Percentiles rank a stretch among this genome's conserved stretches.
These are phyloP conservation scores for Geophilus truncorum DNA, from an alignment of 2,888 invertebrate genomes.

Conservation along the genomic window DNA sequence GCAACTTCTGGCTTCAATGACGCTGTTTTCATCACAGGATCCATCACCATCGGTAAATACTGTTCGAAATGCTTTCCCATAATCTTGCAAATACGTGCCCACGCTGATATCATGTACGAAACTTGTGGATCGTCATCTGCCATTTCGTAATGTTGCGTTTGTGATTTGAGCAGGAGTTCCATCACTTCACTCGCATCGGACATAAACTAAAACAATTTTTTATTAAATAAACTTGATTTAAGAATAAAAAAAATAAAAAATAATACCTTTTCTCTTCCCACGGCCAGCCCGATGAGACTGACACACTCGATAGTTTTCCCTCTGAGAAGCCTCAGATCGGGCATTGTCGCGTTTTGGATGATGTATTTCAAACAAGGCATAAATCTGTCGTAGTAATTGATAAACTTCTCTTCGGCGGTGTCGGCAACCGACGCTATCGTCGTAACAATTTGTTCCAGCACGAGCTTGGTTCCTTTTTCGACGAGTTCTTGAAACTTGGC, in stretches of 20 bases:
- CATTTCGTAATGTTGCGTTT: constrained; percentile 69
- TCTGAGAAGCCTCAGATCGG: constrained; percentile 81
- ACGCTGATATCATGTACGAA: constrained; percentile 95
- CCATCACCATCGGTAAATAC: constrained; percentile 92
- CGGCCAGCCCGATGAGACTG: constrained; percentile 80
- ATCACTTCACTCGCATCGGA: constrained; percentile 91
- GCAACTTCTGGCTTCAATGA: constrained; percentile 91
- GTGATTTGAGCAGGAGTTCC: constrained; percentile 87
- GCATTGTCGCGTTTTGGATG: constrained; percentile 83
- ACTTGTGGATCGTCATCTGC: constrained; percentile 94
- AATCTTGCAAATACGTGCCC: constrained; percentile 98
- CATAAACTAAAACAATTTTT: constrained; percentile 63
- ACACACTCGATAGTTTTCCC: constrained; percentile 99
- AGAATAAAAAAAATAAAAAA: background rate
- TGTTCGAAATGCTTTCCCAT: constrained; percentile 79
- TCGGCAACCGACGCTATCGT: constrained; percentile 98
- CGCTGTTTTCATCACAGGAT: constrained; percentile 85
- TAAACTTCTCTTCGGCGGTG: constrained; percentile 94
- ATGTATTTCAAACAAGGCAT: constrained; percentile 94
- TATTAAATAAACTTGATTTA: background rate
- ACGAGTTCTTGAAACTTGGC: constrained; percentile 91
- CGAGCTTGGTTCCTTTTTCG: constrained; percentile 89
- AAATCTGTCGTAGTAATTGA: constrained; percentile 86
- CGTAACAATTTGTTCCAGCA: constrained; percentile 96
- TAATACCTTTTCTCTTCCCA: constrained; percentile 51